These are phyloP conservation scores for Cryptocephalus primarius DNA, from an alignment of 2,888 invertebrate species.

Conservation along the genomic window DNA sequence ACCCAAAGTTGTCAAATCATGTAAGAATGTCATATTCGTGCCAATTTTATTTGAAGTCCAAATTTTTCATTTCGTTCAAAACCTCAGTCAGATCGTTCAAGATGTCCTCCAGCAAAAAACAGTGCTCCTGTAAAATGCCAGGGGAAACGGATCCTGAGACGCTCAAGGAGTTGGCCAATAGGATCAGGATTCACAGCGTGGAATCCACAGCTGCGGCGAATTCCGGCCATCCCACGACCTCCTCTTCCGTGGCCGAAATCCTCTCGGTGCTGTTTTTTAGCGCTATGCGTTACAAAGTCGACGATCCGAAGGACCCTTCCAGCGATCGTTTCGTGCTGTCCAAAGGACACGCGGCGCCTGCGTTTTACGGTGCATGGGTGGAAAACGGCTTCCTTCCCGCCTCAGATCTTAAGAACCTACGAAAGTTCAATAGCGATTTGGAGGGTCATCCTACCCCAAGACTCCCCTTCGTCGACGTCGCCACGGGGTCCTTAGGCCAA, in stretches of 20 bases:
- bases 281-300: slow-evolving; percentile 86
- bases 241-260: slow-evolving; percentile 93
- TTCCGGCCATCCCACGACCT: slow-evolving; percentile 98
- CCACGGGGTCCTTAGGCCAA: slow-evolving; percentile 96
- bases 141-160: slow-evolving; percentile 43
- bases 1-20: too few species aligned
- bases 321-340: slow-evolving; percentile 94
- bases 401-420: slow-evolving; percentile 69
- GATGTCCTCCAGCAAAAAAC: background rate
- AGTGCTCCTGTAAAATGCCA: slow-evolving; percentile 17
- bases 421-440: slow-evolving; percentile 84
- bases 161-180: slow-evolving; percentile 84
- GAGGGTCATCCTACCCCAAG: slow-evolving; percentile 99
- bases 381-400: slow-evolving; percentile 85
- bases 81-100: too few species aligned
- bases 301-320: slow-evolving; percentile 72
- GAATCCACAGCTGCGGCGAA: slow-evolving; percentile 86
- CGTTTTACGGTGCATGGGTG: slow-evolving; percentile 97
- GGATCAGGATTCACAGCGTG: slow-evolving; percentile 86
- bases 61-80: too few species aligned
- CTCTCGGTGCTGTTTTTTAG: slow-evolving; percentile 98
- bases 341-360: slow-evolving; percentile 97
- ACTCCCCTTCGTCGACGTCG: slow-evolving; percentile 94
- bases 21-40: too few species aligned
- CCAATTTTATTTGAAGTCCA: too few species aligned